phyloP scores from a whole-genome alignment of 2,888 invertebrate genomes.

The Marronus borbonicus region DNA sequence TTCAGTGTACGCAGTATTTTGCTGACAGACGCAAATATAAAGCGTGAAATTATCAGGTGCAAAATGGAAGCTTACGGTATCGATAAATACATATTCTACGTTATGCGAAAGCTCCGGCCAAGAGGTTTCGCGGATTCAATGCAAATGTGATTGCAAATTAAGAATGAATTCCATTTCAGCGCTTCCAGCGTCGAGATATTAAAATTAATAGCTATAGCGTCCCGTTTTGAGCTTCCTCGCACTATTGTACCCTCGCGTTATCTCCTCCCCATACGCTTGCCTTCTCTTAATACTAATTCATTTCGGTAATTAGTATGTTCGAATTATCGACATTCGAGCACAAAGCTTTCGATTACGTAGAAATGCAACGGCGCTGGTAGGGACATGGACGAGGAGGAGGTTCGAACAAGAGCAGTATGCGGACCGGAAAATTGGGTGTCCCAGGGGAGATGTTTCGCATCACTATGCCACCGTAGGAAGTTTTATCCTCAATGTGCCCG shows the following conservation, averaged over 20 bases:
- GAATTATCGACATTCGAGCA: conserved; percentile 18
- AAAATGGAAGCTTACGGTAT: too few species aligned
- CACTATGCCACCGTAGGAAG: not conserved
- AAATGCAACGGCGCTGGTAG: not conserved
- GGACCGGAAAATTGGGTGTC: not conserved
- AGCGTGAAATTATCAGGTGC: too few species aligned
- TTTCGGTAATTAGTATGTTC: conserved; percentile 26
- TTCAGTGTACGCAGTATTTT: too few species aligned
- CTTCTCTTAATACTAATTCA: not conserved
- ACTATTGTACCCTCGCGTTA: not conserved
- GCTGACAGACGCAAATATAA: too few species aligned
- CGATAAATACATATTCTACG: too few species aligned
- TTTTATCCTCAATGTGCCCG: conserved; percentile 12
- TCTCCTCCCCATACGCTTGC: not conserved
- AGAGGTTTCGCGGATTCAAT: too few species aligned
- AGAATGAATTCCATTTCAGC: not conserved
- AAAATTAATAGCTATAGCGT: not conserved
- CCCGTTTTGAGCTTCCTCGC: not conserved
- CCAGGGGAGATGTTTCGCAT: not conserved
- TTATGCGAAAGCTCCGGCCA: too few species aligned
- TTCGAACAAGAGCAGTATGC: not conserved
- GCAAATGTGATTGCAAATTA: conserved; percentile 4
- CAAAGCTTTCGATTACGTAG: conserved; percentile 34
- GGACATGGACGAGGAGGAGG: not conserved
- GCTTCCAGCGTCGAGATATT: not conserved